Evolutionary conservation across 2,888 invertebrate genomes (phyloP).

Genomic region (Caenorhabditis doughertyi): DNA sequence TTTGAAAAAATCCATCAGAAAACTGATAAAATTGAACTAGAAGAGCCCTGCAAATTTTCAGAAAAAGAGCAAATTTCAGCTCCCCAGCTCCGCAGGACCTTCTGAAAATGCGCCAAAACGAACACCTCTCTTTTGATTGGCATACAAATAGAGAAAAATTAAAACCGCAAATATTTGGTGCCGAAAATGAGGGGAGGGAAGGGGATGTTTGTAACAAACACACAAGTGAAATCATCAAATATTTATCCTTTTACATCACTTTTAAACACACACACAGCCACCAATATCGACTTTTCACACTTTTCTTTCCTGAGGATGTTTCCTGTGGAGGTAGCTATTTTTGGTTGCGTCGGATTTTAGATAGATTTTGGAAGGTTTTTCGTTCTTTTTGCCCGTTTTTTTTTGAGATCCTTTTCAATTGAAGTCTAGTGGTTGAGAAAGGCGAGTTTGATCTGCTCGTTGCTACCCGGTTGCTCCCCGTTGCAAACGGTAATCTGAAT

Average conservation of each 20-base stretch:
- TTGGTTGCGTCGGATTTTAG: neutral
- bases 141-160: constrained; percentile 19
- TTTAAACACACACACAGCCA: constrained; percentile 30
- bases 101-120: neutral
- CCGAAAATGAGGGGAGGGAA: constrained; percentile 20
- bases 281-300: constrained; percentile 27
- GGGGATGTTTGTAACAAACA: constrained; percentile 52
- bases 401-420: too few relatives aligned
- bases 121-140: constrained; percentile 5
- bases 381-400: too few relatives aligned
- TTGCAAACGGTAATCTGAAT: too few relatives aligned
- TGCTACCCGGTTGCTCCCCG: neutral
- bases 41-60: too few relatives aligned
- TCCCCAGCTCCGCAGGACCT: neutral
- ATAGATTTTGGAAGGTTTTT: neutral
- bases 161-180: constrained; percentile 54
- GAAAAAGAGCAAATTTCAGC: neutral
- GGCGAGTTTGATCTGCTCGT: neutral
- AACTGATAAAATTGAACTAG: too few relatives aligned
- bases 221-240: constrained; percentile 52
- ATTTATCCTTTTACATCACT: constrained; percentile 54
- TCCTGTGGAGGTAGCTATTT: neutral
- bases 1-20: too few relatives aligned
- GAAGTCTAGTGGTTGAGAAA: too few relatives aligned
- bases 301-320: neutral